Conservation (phyloP, 2,113 vertebrate species). For the Platichthys stellatus region DNA sequence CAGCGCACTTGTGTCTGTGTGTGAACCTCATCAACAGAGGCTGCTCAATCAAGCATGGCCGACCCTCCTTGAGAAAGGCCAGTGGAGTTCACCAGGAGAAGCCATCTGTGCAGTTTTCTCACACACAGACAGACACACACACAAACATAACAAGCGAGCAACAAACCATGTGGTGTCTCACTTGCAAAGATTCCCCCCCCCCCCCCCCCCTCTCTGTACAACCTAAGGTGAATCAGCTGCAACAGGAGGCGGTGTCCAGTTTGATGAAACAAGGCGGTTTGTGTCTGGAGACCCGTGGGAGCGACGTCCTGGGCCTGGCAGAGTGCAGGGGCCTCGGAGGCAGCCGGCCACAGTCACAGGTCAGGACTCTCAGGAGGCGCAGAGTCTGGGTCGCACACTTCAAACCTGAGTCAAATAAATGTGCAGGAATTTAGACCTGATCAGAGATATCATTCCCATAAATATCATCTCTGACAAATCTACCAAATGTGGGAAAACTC, state of each 20-base stretch:
- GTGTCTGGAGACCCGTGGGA: constrained; percentile 89
- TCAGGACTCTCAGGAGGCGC: constrained; percentile 66
- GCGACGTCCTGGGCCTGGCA: constrained; percentile 85
- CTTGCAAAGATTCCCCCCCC: background rate
- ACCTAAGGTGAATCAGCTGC: background rate
- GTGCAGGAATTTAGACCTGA: background rate
- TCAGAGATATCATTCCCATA: too few species aligned
- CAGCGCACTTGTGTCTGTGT: background rate
- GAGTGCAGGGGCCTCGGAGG: constrained; percentile 86
- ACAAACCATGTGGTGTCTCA: constrained; percentile 16
- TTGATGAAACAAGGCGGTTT: constrained; percentile 88
- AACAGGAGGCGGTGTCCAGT: constrained; percentile 89
- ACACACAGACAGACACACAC: background rate
- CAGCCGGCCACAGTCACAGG: constrained; percentile 88
- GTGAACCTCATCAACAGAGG: constrained; percentile 36
- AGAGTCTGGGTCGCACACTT: background rate
- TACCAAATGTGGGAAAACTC: too few species aligned
- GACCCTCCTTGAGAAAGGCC: constrained; percentile 22
- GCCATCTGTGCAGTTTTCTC: constrained; percentile 25
- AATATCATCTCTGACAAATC: too few species aligned
- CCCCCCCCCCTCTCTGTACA: background rate
- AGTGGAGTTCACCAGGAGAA: constrained; percentile 12
- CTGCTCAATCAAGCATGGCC: constrained; percentile 31
- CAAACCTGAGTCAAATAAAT: background rate
- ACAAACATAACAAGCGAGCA: constrained; percentile 1